Conservation (phyloP, 2,797 vertebrate species). For the Dipus sagitta region DNA sequence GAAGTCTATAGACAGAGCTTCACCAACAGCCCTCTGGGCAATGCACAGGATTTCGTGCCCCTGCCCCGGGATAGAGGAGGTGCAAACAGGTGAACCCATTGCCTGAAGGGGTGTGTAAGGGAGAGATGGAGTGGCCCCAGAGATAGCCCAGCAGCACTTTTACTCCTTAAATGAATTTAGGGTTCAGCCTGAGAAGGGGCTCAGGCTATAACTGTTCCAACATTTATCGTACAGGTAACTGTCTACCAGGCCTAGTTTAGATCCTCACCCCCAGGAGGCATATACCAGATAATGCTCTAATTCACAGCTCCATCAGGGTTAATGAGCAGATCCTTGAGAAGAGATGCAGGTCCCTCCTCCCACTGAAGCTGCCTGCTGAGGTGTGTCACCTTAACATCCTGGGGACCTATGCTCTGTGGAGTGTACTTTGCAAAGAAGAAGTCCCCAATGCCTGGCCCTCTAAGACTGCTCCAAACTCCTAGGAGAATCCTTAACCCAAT, state of each 20-base stretch:
- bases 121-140: neutral
- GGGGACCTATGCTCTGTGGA: neutral
- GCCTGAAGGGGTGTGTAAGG: neutral
- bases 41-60: neutral
- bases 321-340: neutral
- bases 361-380: neutral
- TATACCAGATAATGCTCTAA: neutral
- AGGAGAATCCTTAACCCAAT: neutral
- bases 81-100: neutral
- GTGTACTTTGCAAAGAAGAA: neutral
- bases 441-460: neutral
- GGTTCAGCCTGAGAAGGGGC: neutral
- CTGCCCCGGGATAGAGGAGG: neutral
- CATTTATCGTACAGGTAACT: neutral
- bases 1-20: neutral
- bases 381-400: neutral
- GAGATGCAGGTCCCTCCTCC: neutral
- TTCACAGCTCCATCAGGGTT: neutral
- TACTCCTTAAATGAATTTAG: neutral
- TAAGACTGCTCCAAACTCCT: neutral
- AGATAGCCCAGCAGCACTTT: neutral
- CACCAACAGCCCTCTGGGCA: neutral
- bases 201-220: neutral
- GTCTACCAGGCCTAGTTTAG: neutral
- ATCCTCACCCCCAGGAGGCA: neutral